phyloP scores from a whole-genome alignment of 2,888 invertebrate genomes.

The Ectemnius cavifrons region DNA sequence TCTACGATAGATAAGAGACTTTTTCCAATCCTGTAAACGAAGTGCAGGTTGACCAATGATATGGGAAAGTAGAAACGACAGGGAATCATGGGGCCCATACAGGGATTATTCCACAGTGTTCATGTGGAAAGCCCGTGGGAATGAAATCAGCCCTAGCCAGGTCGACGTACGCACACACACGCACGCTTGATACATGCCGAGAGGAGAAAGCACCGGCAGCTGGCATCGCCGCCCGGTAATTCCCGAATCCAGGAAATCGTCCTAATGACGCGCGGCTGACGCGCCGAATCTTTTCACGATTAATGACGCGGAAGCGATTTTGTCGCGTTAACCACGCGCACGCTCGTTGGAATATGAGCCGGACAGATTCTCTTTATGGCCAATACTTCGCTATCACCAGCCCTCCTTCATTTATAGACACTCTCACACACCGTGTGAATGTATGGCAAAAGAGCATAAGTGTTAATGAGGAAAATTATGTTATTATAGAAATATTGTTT shows the following conservation, averaged over 20 bases:
- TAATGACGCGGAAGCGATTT: constrained; percentile 61
- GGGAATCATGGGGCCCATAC: background rate
- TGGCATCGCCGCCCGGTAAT: constrained; percentile 32
- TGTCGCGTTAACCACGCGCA: constrained; percentile 38
- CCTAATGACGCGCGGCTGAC: constrained; percentile 40
- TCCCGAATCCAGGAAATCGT: constrained; percentile 62
- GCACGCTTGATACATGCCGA: background rate
- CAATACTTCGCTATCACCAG: no score
- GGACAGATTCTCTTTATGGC: no score
- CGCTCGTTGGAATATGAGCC: constrained; percentile 14
- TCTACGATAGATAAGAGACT: no score
- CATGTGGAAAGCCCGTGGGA: constrained; percentile 52
- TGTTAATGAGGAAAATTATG: no score
- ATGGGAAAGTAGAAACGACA: background rate
- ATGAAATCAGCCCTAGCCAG: constrained; percentile 29
- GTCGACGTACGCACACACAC: constrained; percentile 14
- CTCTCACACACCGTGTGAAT: no score
- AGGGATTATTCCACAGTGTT: background rate
- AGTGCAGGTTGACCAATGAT: background rate
- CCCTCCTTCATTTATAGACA: no score
- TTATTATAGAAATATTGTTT: no score
- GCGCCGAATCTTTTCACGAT: constrained; percentile 63
- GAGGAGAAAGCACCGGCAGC: constrained; percentile 28
- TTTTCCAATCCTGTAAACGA: background rate
- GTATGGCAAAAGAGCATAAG: no score